These are phyloP conservation scores for Phaenicophaeus curvirostris DNA, from an alignment of 2,797 vertebrate species.

Conservation along the genomic window DNA sequence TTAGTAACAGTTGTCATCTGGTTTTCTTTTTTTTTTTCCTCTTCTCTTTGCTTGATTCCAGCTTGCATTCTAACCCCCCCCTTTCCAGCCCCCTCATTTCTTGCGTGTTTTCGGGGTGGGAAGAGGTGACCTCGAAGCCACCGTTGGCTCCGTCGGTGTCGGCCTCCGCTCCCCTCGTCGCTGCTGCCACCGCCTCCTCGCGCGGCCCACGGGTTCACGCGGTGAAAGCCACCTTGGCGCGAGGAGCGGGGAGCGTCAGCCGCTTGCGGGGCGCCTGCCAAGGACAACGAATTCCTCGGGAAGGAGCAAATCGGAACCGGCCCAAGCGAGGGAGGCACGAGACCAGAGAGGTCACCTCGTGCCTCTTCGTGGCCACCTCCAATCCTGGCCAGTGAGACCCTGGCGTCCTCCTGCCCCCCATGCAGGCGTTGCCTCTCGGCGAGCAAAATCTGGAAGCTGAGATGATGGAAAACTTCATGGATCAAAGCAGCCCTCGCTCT, in stretches of 20 bases:
- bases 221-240: slow-evolving; percentile 34
- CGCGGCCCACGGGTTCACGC: background rate
- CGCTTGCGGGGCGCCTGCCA: slow-evolving; percentile 1
- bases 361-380: background rate
- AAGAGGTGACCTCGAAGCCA: background rate
- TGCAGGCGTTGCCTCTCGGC: fast-evolving
- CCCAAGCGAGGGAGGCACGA: slow-evolving; percentile 50
- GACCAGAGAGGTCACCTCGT: slow-evolving; percentile 25
- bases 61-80: background rate
- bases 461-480: background rate
- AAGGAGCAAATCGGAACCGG: slow-evolving; percentile 31
- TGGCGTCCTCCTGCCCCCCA: fast-evolving
- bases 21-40: background rate
- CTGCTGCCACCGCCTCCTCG: background rate
- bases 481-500: background rate
- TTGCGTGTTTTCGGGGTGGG: background rate
- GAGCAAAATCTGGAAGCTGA: background rate
- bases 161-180: background rate
- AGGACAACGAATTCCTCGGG: slow-evolving; percentile 59
- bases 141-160: fast-evolving
- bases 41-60: background rate
- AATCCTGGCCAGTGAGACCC: fast-evolving
- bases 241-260: background rate
- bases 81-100: background rate
- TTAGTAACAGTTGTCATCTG: slow-evolving; percentile 52